These are phyloP conservation scores for Cephus rjabovi DNA, from an alignment of 2,888 invertebrate genomes.

Conservation along the genomic window DNA sequence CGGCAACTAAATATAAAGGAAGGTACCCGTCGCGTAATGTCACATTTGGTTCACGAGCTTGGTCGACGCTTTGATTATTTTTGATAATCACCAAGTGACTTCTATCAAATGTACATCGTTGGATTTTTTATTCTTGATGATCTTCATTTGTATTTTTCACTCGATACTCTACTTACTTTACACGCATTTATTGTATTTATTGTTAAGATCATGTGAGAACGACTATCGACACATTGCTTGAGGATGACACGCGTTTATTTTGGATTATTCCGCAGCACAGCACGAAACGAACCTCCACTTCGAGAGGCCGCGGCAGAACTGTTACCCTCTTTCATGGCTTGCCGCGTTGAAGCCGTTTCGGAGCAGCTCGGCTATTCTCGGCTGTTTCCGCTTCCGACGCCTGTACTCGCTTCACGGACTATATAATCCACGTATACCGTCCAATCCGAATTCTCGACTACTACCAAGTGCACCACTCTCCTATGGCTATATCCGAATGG, in stretches of 20 bases:
- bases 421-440: conserved; percentile 30
- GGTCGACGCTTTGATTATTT: background rate
- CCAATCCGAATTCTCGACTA: conserved; percentile 25
- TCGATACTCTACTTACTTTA: background rate
- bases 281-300: conserved; percentile 44
- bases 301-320: conserved; percentile 62
- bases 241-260: conserved; percentile 5
- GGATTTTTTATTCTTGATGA: background rate
- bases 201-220: background rate
- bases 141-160: background rate
- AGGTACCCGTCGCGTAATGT: conserved; percentile 28
- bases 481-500: conserved; percentile 20
- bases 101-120: background rate
- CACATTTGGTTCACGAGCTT: conserved; percentile 37
- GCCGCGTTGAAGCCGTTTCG: conserved; percentile 52
- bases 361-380: conserved; percentile 38
- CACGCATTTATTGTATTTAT: background rate
- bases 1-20: conserved; percentile 41
- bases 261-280: conserved; percentile 5
- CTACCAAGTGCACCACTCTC: conserved; percentile 20
- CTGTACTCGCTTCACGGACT: conserved; percentile 4
- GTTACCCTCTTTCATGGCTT: conserved; percentile 52
- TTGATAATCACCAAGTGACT: background rate
- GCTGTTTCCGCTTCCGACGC: conserved; percentile 17
- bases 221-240: background rate